Base-by-base conservation (phyloP, 2,113 vertebrate species). In the Neolamprologus falcicula region DNA sequence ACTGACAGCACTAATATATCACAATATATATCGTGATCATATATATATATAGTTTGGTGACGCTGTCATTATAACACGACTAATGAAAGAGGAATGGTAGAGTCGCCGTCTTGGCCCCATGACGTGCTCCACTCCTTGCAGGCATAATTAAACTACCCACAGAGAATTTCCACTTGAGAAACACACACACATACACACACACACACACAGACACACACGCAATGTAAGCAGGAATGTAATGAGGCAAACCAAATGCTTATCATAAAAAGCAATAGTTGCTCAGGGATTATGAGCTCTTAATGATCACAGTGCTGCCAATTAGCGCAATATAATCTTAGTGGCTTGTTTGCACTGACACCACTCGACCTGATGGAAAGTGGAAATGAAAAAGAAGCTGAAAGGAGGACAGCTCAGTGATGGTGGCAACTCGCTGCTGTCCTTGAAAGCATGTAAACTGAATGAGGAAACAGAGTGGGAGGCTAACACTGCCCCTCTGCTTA, bases 211-310 rank as follows among this genome's bases (percentile, higher is more conserved):
- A 52, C 14, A 7, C 45, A 10, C 5, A 21, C 54, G 7, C 71
- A 63, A 33, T 63, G 28, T 33, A 63, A 63, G 83, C 26, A 37
- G 83, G 12, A 79, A 81, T 40, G 87, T 92, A 92, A 94, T 85
- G 79, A 88, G 86, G 28, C 88, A 76, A 80, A 87, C 76, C 90
- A 86, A 94, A 92, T 87, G 86, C 90, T 93, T 80, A 89, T 92
- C 91, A 92, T 93, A 90, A 94, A 93, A 91, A 92, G 90, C 85
- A 92, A 93, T 89, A 83, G 90, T 89, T 91, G 88, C 86, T 94
- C 80, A 19, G 94, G 90, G 94, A 92, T 95, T 95, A 91, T 84
- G 89, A 88, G 93, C 90, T 89, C 89, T 91, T 94, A 94, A 94
- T 91, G 87, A 94, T 94, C 88, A 84, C 88, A 84, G 82, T 47